Evolutionary conservation across 2,797 vertebrate genomes (phyloP).

Genomic region (Hapalemur alaotrensis): DNA sequence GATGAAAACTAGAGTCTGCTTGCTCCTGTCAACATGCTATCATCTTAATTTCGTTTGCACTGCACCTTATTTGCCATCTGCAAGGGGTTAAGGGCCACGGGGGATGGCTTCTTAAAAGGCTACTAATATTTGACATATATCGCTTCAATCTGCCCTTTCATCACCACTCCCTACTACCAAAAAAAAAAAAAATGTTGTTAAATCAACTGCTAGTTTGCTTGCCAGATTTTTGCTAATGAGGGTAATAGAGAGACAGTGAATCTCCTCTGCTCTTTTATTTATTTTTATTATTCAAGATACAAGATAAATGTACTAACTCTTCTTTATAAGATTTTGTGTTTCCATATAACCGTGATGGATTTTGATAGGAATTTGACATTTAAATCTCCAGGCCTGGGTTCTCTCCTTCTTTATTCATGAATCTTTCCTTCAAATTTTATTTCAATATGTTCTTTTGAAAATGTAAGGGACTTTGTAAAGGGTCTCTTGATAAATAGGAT

Average conservation of each 20-base stretch:
- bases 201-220: slow-evolving; percentile 50
- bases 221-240: slow-evolving; percentile 72
- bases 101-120: slow-evolving; percentile 80
- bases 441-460: background rate
- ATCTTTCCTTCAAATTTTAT: slow-evolving; percentile 38
- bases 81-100: slow-evolving; percentile 88
- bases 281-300: background rate
- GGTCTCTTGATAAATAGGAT: background rate
- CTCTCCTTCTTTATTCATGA: background rate
- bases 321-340: background rate
- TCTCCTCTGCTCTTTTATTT: background rate
- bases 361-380: background rate
- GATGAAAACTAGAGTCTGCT: slow-evolving; percentile 90
- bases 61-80: slow-evolving; percentile 89
- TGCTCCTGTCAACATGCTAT: slow-evolving; percentile 94
- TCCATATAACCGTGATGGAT: background rate
- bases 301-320: background rate
- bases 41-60: slow-evolving; percentile 93
- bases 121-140: slow-evolving; percentile 89
- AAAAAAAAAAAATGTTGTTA: background rate
- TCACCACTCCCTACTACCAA: background rate
- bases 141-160: slow-evolving; percentile 84
- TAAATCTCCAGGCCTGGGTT: background rate
- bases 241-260: background rate
- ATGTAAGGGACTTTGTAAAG: background rate